These are phyloP conservation scores for Vulpes vulpes DNA, from an alignment of 2,113 vertebrate species.

Conservation along the genomic window DNA sequence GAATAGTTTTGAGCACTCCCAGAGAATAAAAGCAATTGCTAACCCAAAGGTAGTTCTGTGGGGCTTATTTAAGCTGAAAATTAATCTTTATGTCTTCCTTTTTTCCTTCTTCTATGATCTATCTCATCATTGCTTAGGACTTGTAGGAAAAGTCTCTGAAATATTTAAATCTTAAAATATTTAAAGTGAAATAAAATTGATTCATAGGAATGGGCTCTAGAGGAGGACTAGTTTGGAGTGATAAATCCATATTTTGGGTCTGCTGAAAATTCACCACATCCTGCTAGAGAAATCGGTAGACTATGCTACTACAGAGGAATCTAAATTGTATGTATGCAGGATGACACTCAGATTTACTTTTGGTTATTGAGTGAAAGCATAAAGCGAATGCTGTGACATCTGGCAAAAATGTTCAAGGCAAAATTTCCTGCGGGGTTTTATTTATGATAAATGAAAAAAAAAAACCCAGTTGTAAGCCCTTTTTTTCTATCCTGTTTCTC, in stretches of 20 bases:
- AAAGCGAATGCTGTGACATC: background rate
- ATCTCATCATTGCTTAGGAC: background rate
- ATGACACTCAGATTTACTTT: conserved; percentile 12
- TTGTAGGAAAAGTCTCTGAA: background rate
- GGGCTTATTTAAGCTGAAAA: conserved; percentile 20
- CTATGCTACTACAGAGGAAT: background rate
- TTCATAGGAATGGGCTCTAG: conserved; percentile 8
- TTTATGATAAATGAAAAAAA: background rate
- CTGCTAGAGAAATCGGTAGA: background rate
- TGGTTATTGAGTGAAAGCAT: background rate
- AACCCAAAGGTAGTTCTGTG: background rate
- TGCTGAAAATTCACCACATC: background rate
- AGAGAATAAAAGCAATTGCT: conserved; percentile 23
- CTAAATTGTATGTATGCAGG: background rate
- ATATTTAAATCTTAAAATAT: background rate
- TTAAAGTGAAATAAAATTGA: background rate
- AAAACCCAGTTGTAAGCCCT: background rate
- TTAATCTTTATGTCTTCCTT: background rate
- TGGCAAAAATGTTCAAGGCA: background rate
- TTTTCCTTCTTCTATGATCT: background rate
- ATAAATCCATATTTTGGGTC: background rate
- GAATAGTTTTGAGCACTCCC: background rate
- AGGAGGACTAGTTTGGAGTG: background rate
- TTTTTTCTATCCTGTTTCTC: background rate
- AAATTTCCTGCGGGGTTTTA: background rate